phyloP scores from a whole-genome alignment of 2,888 invertebrate genomes.

The Leucania comma region DNA sequence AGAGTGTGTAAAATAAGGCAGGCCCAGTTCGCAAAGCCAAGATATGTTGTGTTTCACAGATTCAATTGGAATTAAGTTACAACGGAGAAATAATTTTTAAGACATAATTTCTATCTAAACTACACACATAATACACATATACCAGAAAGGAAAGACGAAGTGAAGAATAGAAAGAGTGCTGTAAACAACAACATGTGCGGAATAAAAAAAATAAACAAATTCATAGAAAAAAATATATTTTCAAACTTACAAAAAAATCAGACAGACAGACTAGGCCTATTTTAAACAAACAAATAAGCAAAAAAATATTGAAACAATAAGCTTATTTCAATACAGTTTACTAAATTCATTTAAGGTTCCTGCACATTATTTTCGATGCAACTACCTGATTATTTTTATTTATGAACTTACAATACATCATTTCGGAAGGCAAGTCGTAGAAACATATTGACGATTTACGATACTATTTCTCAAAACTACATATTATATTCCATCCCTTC shows the following conservation, averaged over 20 bases:
- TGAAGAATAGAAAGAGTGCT: constrained; percentile 30
- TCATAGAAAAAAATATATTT: constrained; percentile 68
- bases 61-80: constrained; percentile 6
- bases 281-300: constrained; percentile 56
- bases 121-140: constrained; percentile 16
- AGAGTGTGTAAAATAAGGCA: constrained; percentile 47
- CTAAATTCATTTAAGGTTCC: constrained; percentile 26
- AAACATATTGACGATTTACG: neutral
- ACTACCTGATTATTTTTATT: neutral
- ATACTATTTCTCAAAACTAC: neutral
- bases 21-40: constrained; percentile 54
- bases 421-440: constrained; percentile 16
- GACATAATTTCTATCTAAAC: constrained; percentile 14
- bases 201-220: constrained; percentile 50
- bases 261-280: constrained; percentile 68
- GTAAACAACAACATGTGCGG: constrained; percentile 43
- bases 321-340: constrained; percentile 40
- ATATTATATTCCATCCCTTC: neutral
- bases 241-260: constrained; percentile 62
- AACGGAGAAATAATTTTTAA: neutral
- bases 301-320: constrained; percentile 33
- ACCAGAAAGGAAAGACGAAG: constrained; percentile 28
- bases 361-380: constrained; percentile 15
- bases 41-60: constrained; percentile 56
- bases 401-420: neutral